phyloP scores from a whole-genome alignment of 1,140 invertebrate species.

The Drosophila pseudoananassae region DNA sequence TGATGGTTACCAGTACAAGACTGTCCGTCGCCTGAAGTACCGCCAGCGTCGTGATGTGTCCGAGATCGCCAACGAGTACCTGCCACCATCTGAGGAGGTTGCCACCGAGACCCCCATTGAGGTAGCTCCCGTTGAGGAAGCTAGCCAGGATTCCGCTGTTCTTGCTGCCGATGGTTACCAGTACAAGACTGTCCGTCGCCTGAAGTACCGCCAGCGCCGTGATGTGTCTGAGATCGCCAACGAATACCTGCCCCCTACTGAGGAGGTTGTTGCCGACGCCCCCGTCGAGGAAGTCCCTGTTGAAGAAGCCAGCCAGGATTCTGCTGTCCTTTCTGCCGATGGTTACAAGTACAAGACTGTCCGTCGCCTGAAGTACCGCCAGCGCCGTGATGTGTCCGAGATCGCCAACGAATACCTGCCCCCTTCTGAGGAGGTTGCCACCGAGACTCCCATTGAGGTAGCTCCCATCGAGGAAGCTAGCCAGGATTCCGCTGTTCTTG shows the following conservation, averaged over 20 bases:
- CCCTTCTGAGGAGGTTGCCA: constrained; percentile 39
- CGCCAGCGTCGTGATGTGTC: constrained; percentile 48
- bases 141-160: constrained; percentile 45
- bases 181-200: constrained; percentile 64
- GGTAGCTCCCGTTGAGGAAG: constrained; percentile 24
- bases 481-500: constrained; percentile 62
- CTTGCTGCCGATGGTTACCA: constrained; percentile 62
- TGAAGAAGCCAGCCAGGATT: constrained; percentile 35
- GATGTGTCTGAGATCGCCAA: constrained; percentile 64
- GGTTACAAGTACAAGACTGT: constrained; percentile 71
- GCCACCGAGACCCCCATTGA: constrained; percentile 32
- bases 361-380: constrained; percentile 46
- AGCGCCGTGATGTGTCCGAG: constrained; percentile 65
- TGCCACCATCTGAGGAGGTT: constrained; percentile 53
- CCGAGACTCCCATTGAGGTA: constrained; percentile 31
- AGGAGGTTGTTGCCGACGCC: constrained; percentile 40
- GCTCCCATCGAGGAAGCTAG: constrained; percentile 45
- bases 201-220: constrained; percentile 65
- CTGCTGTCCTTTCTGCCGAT: constrained; percentile 58
- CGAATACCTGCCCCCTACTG: constrained; percentile 57
- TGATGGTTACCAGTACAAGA: constrained; percentile 64
- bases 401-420: constrained; percentile 65
- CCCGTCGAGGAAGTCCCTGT: constrained; percentile 42
- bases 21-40: constrained; percentile 53
- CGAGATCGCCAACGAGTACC: constrained; percentile 48